Conservation (phyloP, 2,113 vertebrate species). For the Eclectus roratus region DNA sequence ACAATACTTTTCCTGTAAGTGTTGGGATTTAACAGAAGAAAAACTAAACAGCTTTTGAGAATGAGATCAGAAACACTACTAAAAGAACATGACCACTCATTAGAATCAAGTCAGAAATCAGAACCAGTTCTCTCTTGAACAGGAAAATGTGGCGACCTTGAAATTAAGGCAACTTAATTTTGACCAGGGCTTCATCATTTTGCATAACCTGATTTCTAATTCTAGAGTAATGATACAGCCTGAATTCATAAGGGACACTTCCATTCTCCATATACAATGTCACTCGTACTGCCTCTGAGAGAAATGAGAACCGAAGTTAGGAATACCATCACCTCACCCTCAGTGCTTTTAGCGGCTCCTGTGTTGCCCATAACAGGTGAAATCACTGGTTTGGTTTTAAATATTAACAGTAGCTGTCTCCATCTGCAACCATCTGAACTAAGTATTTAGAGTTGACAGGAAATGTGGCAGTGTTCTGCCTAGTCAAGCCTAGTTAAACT, state of each 20-base stretch:
- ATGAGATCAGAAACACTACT: neutral
- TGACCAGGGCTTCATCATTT: neutral
- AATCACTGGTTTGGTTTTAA: neutral
- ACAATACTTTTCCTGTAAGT: neutral
- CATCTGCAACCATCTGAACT: neutral
- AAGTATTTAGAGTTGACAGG: neutral
- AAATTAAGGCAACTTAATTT: constrained; percentile 11
- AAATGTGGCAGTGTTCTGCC: neutral
- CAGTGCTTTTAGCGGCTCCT: neutral
- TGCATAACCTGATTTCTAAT: constrained; percentile 56
- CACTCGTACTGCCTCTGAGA: neutral
- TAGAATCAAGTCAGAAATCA: neutral
- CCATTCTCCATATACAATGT: neutral
- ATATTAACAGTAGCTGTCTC: neutral
- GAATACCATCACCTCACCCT: neutral
- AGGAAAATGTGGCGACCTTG: neutral
- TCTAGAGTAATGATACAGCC: neutral
- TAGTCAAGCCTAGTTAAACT: neutral
- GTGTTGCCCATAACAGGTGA: neutral
- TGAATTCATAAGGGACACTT: neutral
- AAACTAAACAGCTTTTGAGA: neutral
- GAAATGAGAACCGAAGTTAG: neutral
- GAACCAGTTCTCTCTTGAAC: neutral
- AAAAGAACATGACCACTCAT: neutral
- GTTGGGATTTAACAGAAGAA: neutral